These are phyloP conservation scores for Gyrodactylus salaris DNA, from an alignment of 1,140 invertebrate genomes.

Conservation along the genomic window DNA sequence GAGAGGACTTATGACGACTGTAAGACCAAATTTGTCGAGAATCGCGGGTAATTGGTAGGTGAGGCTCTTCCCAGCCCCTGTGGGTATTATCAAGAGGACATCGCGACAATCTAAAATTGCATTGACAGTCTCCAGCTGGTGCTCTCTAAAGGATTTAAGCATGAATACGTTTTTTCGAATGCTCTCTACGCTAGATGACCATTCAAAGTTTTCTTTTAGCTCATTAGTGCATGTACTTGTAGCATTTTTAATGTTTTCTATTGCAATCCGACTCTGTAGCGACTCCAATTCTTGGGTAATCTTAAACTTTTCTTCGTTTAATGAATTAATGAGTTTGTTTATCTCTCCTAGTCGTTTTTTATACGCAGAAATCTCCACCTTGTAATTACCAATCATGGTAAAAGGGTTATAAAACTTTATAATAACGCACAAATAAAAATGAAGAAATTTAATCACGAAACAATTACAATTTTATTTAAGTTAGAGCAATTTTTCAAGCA, in stretches of 20 bases:
- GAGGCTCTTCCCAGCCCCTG: neutral
- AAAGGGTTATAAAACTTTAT: neutral
- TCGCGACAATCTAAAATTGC: neutral
- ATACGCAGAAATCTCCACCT: neutral
- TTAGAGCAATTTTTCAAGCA: no score
- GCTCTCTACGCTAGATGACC: neutral
- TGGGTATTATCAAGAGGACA: neutral
- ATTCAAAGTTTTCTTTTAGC: neutral
- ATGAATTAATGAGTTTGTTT: neutral
- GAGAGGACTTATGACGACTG: conserved; percentile 9
- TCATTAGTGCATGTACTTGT: neutral
- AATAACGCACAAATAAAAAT: no score
- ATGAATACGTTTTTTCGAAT: neutral
- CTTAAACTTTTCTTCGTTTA: neutral
- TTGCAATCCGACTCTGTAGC: neutral
- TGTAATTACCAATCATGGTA: neutral
- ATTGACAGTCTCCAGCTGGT: conserved; percentile 1
- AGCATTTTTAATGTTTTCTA: neutral
- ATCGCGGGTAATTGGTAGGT: neutral
- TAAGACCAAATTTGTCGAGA: neutral
- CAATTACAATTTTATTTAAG: no score
- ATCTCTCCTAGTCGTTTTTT: neutral
- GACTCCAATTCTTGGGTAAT: neutral
- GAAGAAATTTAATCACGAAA: no score
- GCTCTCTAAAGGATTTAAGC: neutral